Percentiles rank a stretch among this genome's conserved stretches.
Conservation (phyloP, 2,113 vertebrate genomes). For the Marcusenius ussheri region DNA sequence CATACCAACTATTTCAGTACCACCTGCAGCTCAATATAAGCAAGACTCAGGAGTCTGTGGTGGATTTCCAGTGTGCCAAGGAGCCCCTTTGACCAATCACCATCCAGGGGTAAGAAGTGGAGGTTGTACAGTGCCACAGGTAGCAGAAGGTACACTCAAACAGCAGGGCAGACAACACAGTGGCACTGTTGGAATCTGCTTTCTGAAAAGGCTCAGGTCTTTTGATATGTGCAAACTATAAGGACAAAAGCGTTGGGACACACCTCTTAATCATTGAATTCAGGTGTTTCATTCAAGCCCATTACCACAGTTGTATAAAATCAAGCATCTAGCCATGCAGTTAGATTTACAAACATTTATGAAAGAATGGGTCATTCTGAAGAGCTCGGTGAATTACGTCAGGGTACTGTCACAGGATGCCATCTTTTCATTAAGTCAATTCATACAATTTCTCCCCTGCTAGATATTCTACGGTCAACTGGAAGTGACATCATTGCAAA, state of each 20-base stretch:
- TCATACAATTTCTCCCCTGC: background rate
- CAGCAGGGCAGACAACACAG: background rate
- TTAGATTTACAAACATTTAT: too few relatives aligned
- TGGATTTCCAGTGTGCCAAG: background rate
- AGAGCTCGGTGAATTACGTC: too few relatives aligned
- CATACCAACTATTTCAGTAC: background rate
- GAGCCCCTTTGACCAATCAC: background rate
- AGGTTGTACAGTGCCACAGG: background rate
- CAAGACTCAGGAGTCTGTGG: background rate
- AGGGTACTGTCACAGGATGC: too few relatives aligned
- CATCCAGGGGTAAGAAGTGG: background rate
- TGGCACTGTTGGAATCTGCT: background rate
- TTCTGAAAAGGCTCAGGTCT: background rate
- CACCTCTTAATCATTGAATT: too few relatives aligned
- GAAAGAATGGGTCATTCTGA: too few relatives aligned
- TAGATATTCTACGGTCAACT: background rate
- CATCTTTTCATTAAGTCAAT: too few relatives aligned
- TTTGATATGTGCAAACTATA: too few relatives aligned
- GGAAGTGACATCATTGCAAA: background rate
- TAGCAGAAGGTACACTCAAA: background rate
- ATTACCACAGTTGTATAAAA: too few relatives aligned
- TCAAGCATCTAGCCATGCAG: too few relatives aligned
- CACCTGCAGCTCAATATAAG: background rate
- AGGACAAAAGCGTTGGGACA: too few relatives aligned
- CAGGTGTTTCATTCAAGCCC: too few relatives aligned